These are phyloP conservation scores for Dryomyza anilis DNA, from an alignment of 2,888 invertebrate genomes.

Conservation along the genomic window DNA sequence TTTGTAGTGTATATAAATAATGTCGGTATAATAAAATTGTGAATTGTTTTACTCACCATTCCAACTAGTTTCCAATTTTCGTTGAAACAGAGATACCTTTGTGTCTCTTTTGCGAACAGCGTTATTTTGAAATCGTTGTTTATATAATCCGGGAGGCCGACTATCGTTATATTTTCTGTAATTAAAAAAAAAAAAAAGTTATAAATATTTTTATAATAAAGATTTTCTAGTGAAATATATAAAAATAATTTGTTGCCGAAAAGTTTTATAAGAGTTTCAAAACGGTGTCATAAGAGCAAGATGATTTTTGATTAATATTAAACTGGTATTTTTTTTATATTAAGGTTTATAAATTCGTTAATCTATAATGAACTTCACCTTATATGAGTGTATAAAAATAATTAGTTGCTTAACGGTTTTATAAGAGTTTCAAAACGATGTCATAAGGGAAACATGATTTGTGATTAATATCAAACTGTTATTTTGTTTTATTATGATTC, in stretches of 20 bases:
- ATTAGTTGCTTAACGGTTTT: no score
- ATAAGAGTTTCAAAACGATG: not conserved
- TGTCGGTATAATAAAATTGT: no score
- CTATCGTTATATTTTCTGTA: constrained; percentile 62
- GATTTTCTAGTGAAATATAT: not conserved
- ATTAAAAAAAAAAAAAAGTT: constrained; percentile 32
- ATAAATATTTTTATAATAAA: not conserved
- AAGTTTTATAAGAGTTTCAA: not conserved
- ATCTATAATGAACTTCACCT: not conserved
- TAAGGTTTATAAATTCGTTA: not conserved
- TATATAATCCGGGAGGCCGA: constrained; percentile 59
- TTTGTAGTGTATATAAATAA: no score
- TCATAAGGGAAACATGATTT: not conserved
- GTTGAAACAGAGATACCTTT: constrained; percentile 79
- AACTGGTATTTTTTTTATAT: not conserved
- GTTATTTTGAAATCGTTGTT: constrained; percentile 61
- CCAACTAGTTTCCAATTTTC: constrained; percentile 74
- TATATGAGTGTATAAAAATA: not conserved
- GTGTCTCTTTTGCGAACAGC: constrained; percentile 70
- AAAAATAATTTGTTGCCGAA: not conserved
- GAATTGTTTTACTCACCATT: no score
- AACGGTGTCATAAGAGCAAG: no score
- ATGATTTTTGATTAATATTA: no score
- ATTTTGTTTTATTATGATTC: not conserved
- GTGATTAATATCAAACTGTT: not conserved